Base-by-base conservation (phyloP, 2,113 vertebrate species). In the Pantherophis guttatus region DNA sequence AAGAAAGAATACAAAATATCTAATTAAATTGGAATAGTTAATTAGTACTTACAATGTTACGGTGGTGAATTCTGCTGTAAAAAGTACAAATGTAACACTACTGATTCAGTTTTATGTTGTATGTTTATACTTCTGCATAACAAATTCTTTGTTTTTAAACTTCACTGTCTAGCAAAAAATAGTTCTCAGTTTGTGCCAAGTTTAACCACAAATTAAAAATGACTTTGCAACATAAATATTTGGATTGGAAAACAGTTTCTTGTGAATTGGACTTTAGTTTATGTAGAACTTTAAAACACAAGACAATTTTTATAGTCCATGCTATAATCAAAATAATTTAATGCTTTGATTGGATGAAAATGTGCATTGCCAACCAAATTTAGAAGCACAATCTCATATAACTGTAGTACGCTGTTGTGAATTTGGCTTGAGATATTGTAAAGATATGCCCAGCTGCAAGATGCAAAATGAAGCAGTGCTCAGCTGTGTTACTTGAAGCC, bases 401-500 rank as follows among this genome's bases (percentile, higher is more conserved):
- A 10, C 29, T 52, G 24, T 52, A 26, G 39, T 53, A 24, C 19
- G 81, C 91, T 59, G 54, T 54, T 48, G 15, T 89, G 6, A 2
- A 91, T 89, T 24, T 91, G 91, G 33, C 59, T 70, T 17, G 23
- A 75, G 89, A 11, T 26, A 87, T 44, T 93, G 91, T 2, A 92
- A 54, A 94, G 2, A 9, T 62, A 81, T 17, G 21, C 75, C 50
- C 93, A 94, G 15, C 70, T 48, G 92, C 39, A 93, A 93, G 93
- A 93, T n/a, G 33, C 24, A 85, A 92, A 87, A 94, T 93, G 92
- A 53, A 93, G 90, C 86, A 91, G 8, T 12, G 2, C 2, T 94
- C 17, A 93, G 88, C 1, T 88, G 26, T 85, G 6, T 91, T 86
- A 62, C 93, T 96, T 95, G 93, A 53, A 94, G 81, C 29, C 17